phyloP scores from a whole-genome alignment of 1,140 invertebrate species.

The Drosophila albomicans region DNA sequence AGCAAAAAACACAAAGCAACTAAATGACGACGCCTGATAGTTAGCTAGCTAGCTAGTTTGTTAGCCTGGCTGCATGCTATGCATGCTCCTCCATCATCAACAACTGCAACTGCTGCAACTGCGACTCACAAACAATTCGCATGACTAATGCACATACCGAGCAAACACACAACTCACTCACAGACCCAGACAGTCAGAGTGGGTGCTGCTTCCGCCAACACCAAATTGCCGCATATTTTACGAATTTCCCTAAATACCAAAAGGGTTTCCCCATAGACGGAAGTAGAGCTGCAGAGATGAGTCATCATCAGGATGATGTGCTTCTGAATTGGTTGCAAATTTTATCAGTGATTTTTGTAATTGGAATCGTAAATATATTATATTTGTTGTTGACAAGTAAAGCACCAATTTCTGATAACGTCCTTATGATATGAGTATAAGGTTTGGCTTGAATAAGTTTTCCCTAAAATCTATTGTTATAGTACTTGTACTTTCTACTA shows the following conservation, averaged over 20 bases:
- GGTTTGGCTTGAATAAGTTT: too few relatives aligned
- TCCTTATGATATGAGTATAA: too few relatives aligned
- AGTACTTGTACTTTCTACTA: not conserved
- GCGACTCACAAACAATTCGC: slow-evolving; percentile 20
- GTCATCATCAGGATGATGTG: not conserved
- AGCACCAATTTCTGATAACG: too few relatives aligned
- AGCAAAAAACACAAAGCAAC: not conserved
- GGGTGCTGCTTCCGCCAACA: slow-evolving; percentile 56
- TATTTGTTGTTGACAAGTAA: too few relatives aligned
- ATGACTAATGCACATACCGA: slow-evolving; percentile 69
- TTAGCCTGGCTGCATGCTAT: not conserved
- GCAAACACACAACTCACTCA: slow-evolving; percentile 14
- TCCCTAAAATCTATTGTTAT: not conserved
- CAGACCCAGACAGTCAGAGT: not conserved
- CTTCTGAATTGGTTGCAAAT: not conserved
- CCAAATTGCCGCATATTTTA: not conserved
- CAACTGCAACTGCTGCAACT: too few relatives aligned
- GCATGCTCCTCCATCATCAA: slow-evolving; percentile 12
- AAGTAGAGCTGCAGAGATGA: not conserved
- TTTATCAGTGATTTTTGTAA: not conserved
- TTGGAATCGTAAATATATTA: too few relatives aligned
- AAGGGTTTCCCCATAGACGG: slow-evolving; percentile 14
- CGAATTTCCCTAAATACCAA: slow-evolving; percentile 12
- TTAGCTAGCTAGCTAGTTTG: not conserved
- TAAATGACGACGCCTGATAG: not conserved